Percentiles rank a stretch among this genome's conserved stretches.
Evolutionary conservation across 2,113 vertebrate species (phyloP).

Genomic region (Potamarius usumacintae): DNA sequence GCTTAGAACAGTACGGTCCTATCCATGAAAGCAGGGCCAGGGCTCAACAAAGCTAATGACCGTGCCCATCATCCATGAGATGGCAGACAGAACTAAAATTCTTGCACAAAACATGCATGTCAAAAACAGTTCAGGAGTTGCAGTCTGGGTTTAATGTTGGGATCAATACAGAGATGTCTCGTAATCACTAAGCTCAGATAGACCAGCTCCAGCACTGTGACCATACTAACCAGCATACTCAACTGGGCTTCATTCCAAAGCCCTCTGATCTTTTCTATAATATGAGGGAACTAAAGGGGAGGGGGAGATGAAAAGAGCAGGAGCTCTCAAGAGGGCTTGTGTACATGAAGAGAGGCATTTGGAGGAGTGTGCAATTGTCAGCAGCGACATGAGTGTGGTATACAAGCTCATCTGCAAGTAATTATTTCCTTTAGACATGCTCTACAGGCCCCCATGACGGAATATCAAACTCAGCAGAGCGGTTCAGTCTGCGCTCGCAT

Average conservation of each 20-base stretch:
- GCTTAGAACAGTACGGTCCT: conserved; percentile 63
- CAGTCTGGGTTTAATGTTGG: background rate
- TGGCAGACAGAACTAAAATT: background rate
- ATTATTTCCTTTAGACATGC: conserved; percentile 43
- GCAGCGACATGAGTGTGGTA: conserved; percentile 28
- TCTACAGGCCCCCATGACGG: background rate
- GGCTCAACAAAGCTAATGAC: background rate
- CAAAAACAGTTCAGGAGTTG: background rate
- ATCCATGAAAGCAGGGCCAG: conserved; percentile 35
- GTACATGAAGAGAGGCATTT: background rate
- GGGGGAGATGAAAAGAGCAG: conserved; percentile 13
- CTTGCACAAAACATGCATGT: background rate
- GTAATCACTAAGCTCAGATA: conserved; percentile 10
- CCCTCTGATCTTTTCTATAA: conserved; percentile 44
- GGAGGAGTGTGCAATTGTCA: conserved; percentile 3
- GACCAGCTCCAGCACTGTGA: background rate
- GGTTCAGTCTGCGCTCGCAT: conserved; percentile 11
- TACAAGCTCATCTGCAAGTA: conserved; percentile 50
- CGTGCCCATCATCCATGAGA: background rate
- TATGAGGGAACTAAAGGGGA: conserved; percentile 10
- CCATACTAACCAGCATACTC: conserved; percentile 26
- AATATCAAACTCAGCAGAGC: conserved; percentile 32
- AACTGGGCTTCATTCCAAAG: conserved; percentile 46
- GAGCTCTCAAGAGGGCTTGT: conserved; percentile 6
- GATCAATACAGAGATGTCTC: conserved; percentile 6